These are phyloP conservation scores for Mustela nigripes DNA, from an alignment of 2,113 vertebrate species.

Conservation along the genomic window DNA sequence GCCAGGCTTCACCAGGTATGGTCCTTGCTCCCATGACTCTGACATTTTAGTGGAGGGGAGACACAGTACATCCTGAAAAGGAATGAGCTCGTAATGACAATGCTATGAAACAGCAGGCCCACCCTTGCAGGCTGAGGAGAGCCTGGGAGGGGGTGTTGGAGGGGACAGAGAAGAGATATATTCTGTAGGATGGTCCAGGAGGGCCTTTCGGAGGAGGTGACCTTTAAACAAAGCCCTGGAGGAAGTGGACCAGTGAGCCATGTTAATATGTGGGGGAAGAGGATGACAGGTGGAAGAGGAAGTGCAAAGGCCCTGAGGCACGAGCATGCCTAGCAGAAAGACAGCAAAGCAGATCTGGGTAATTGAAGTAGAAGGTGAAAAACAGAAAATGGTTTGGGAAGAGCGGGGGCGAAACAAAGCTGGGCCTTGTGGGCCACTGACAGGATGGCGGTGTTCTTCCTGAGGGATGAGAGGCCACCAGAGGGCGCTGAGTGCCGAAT, in stretches of 20 bases:
- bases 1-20: background rate
- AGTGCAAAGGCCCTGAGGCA: conserved; percentile 27
- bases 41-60: background rate
- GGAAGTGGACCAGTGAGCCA: background rate
- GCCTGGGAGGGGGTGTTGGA: rapidly evolving
- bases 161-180: background rate
- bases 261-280: background rate
- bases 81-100: rapidly evolving
- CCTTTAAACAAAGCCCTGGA: background rate
- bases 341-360: background rate
- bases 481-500: background rate
- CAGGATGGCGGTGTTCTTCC: rapidly evolving
- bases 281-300: background rate
- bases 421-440: background rate
- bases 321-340: background rate
- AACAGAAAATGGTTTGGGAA: background rate
- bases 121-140: background rate
- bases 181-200: background rate
- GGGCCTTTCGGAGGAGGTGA: background rate
- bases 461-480: background rate
- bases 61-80: background rate
- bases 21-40: background rate
- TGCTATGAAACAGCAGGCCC: too few relatives aligned
- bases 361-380: background rate
- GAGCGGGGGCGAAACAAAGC: background rate